phyloP scores from a whole-genome alignment of 2,797 vertebrate species.

The Rhinella marina region DNA sequence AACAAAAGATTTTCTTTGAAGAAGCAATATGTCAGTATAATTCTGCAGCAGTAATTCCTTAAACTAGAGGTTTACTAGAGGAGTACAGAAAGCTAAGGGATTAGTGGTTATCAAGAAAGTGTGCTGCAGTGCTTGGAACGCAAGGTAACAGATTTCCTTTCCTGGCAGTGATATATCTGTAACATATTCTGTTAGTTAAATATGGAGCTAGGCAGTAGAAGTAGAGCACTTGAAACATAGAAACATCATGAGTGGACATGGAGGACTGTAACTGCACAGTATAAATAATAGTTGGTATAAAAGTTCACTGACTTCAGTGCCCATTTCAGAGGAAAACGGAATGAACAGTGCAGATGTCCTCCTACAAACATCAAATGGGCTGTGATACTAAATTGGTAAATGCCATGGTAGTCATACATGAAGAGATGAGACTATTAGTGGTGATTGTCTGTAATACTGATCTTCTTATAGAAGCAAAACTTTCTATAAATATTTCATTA shows the following conservation, averaged over 20 bases:
- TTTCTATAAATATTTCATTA: background rate
- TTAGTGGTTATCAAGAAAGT: slow-evolving; percentile 34
- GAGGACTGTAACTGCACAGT: too few species aligned
- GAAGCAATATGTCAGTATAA: background rate
- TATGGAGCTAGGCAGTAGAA: slow-evolving; percentile 13
- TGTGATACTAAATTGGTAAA: background rate
- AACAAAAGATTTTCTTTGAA: background rate
- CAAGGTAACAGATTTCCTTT: slow-evolving; percentile 37
- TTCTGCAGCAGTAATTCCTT: background rate
- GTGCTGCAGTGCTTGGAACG: slow-evolving; percentile 29
- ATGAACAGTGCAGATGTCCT: background rate
- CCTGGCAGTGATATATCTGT: slow-evolving; percentile 35
- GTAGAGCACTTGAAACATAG: background rate
- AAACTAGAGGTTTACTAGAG: slow-evolving; percentile 11
- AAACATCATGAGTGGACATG: background rate
- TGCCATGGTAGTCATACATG: background rate
- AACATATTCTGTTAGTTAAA: slow-evolving; percentile 46
- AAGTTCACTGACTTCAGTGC: background rate
- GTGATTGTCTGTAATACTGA: background rate
- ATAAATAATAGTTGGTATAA: background rate
- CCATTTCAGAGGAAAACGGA: background rate
- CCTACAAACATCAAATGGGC: background rate
- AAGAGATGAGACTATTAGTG: background rate
- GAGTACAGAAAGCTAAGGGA: background rate
- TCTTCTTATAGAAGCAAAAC: background rate